phyloP scores from a whole-genome alignment of 2,797 vertebrate genomes.

The Anas bernieri region DNA sequence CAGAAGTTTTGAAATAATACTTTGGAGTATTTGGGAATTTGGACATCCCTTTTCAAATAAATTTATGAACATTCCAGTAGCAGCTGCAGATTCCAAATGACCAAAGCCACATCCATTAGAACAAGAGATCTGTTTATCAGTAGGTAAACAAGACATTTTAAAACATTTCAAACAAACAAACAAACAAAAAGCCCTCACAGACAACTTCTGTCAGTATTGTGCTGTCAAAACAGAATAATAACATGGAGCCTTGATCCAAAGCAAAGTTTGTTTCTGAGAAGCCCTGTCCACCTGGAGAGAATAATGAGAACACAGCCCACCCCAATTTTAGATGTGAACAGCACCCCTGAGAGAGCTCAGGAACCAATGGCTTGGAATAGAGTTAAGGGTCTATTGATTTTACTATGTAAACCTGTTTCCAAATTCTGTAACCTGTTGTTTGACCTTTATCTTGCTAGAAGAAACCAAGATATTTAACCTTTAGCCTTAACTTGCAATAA shows the following conservation, averaged over 20 bases:
- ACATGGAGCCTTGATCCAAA: neutral
- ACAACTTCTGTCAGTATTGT: neutral
- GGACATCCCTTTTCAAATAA: neutral
- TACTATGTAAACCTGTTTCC: neutral
- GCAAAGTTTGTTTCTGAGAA: neutral
- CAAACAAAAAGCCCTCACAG: neutral
- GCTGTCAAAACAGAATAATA: neutral
- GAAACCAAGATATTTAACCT: constrained; percentile 3
- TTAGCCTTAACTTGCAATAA: neutral
- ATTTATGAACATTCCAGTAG: neutral
- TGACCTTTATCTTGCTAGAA: constrained; percentile 1
- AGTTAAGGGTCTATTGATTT: neutral
- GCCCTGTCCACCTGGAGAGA: neutral
- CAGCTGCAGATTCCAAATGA: neutral
- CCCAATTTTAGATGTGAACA: neutral
- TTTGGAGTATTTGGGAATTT: neutral
- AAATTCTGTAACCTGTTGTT: neutral
- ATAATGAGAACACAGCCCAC: neutral
- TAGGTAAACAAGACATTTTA: neutral
- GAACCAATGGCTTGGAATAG: neutral
- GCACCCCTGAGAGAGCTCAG: neutral
- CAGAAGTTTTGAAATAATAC: neutral
- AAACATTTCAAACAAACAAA: neutral
- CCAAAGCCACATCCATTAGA: neutral
- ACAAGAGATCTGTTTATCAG: neutral